A percentile compares a stretch with the other conserved stretches of the same genome.
These are phyloP conservation scores for Galagoides demidoff DNA, from an alignment of 2,797 vertebrate genomes.

Conservation along the genomic window DNA sequence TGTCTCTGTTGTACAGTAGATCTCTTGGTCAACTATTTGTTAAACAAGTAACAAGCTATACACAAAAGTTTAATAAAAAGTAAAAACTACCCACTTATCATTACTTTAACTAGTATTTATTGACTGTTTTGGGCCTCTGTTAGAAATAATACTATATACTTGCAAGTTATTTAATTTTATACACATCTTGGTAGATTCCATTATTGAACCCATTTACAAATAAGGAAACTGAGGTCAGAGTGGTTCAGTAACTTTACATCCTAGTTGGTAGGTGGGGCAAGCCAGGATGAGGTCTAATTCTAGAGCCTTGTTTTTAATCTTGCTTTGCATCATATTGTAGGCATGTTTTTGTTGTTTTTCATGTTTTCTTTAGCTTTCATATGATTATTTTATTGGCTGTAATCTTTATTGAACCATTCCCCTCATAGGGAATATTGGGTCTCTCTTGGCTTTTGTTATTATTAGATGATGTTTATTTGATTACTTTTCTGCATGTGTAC, in stretches of 20 bases:
- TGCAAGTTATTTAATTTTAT: conserved; percentile 50
- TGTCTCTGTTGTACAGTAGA: neutral
- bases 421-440: conserved; percentile 20
- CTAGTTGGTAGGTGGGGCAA: neutral
- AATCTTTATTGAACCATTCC: conserved; percentile 38
- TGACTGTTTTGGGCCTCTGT: neutral
- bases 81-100: neutral
- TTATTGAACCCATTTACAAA: conserved; percentile 27
- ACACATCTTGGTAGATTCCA: neutral
- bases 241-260: neutral
- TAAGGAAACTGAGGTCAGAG: conserved; percentile 28
- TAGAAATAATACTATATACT: conserved; percentile 45
- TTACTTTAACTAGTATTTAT: conserved; percentile 37
- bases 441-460: neutral
- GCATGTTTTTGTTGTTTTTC: neutral
- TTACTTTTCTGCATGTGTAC: conserved; percentile 10
- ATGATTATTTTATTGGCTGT: neutral
- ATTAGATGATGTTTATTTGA: conserved; percentile 1
- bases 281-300: neutral
- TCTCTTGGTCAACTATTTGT: neutral
- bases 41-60: neutral
- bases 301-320: conserved; percentile 55
- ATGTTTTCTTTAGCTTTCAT: conserved; percentile 1
- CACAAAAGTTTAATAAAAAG: conserved; percentile 38
- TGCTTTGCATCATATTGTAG: conserved; percentile 35